Base-by-base conservation (phyloP, 2,888 invertebrate genomes). In the Protodeltote pygarga region DNA sequence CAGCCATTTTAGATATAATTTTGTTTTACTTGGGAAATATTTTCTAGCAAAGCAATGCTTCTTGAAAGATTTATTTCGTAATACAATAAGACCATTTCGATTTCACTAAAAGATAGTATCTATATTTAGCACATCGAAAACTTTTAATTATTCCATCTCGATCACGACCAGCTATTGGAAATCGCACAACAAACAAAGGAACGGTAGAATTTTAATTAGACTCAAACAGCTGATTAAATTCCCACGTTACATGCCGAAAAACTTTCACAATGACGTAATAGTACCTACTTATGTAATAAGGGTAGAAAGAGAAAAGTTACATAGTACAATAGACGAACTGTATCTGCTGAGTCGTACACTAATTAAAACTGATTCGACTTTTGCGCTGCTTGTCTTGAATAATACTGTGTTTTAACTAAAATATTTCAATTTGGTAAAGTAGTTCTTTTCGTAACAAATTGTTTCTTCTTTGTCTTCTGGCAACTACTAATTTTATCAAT, bases 171-270 rank as follows among this genome's bases (percentile, higher is more conserved):
- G 41, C 21, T 23, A 52, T 23, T 29, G 10, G 19, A 47, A 50
- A 51, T 59, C 41, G 53, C 47, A 48, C 15, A 62, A 57, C 29
- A 35, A 35, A 25, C 50, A 65, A 64, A 64, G 50, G 19, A 29
- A 34, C 23, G 39, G 46, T 55, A 51, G 37, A 52, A 45, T 53
- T 65, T 55, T 57, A 65, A 68, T 65, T 68, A 46, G 39, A 64
- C 55, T 39, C 48, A 54, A 57, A 44, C 40, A 42, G 50, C 53
- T 53, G 50, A 68, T 65, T 58, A 55, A 47, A 61, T 55, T 63
- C 52, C 52, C 46, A 52, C 45, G 46, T 20, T 42, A 52, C 29
- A 19, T 13, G 11, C 20, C 23, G 25, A 48, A 55, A 54, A 60
- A 44, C 63, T 68, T 68, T 42, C 51, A 40, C 51, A 17, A 19